Base-by-base conservation (phyloP, 30 jellyfish, hydroid and myxozoan genomes). In the Aurelia aurita complex sp. Pacific region DNA sequence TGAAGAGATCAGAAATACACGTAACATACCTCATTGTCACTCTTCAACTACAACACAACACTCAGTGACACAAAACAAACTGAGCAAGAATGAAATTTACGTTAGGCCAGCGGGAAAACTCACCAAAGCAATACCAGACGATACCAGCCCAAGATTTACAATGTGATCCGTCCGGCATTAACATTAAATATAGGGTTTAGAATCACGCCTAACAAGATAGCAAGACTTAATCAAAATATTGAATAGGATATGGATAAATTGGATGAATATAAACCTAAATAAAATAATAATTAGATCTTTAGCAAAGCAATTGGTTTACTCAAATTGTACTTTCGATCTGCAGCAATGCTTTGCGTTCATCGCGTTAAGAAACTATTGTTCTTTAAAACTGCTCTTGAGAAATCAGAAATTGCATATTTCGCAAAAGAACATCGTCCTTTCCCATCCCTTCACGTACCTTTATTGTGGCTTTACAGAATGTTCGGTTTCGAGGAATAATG, bases 241-340 rank as follows among this genome's bases (percentile, higher is more conserved):
- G 61, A 83, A 69, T 33, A 71, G 86, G 86, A 59, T 73, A 32
- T 32, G 11, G 34, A 51, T 71, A 71, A 83, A 83, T 83, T 83
- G 92, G 92, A 83, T 83, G 69, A 83, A 73, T 38, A 10, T 53
- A 12, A 59, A 64, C 60, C 76, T 75, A 69, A 54, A 73, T 35
- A 36, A 34, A 63, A 83, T 50, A 77, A 60, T 61, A 83, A 83
- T 43, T 55, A 83, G 92, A 83, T 83, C 83, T 52, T 55, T n/a
- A 64, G 82, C 12, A 36, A 36, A 36, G 92, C 64, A 72, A 83
- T 83, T 68, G 80, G 80, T 79, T 83, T 63, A 83, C 36, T 42
- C 53, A 69, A 71, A 83, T 73, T 65, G 92, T 73, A 71, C 80
- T 76, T 72, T 83, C 83, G 67, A 83, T 46, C 75, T 63, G 15